Conservation (phyloP, 2,113 vertebrate species). For the Melanostigma gelatinosum region DNA sequence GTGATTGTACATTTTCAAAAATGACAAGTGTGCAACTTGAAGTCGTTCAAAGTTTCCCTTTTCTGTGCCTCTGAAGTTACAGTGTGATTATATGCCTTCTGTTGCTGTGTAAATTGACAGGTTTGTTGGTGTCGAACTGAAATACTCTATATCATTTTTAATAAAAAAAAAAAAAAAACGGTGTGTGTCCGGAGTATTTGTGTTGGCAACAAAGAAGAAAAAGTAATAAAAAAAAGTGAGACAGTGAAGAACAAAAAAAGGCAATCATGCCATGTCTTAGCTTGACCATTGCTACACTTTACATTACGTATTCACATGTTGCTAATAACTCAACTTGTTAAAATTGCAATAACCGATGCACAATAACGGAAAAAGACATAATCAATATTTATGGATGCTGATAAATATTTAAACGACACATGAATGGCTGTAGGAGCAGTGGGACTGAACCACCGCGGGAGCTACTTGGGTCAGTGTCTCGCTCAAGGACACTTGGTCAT, state of each 20-base stretch:
- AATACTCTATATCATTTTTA: slow-evolving; percentile 92
- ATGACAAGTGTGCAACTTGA: slow-evolving; percentile 85
- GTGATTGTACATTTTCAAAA: slow-evolving; percentile 79
- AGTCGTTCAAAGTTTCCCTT: slow-evolving; percentile 87
- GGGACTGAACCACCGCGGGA: neutral
- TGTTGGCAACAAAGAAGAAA: neutral
- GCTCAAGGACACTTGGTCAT: too few species aligned
- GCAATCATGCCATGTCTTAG: neutral
- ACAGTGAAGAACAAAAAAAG: neutral
- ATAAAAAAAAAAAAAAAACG: slow-evolving; percentile 53
- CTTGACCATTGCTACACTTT: neutral
- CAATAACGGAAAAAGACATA: neutral
- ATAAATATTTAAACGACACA: neutral
- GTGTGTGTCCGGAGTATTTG: slow-evolving; percentile 64
- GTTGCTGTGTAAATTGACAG: slow-evolving; percentile 94
- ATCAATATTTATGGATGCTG: neutral
- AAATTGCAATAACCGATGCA: neutral
- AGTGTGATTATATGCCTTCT: slow-evolving; percentile 89
- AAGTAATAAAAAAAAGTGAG: neutral
- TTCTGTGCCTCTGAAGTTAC: slow-evolving; percentile 93
- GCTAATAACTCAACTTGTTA: neutral
- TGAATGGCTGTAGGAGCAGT: neutral
- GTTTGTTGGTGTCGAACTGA: slow-evolving; percentile 95
- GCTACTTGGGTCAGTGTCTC: neutral
- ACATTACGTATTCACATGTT: neutral